Evolutionary conservation across 2,113 vertebrate genomes (phyloP), one percentile per base, ranked within the genome.

Genomic region (Lasiurus cinereus): DNA sequence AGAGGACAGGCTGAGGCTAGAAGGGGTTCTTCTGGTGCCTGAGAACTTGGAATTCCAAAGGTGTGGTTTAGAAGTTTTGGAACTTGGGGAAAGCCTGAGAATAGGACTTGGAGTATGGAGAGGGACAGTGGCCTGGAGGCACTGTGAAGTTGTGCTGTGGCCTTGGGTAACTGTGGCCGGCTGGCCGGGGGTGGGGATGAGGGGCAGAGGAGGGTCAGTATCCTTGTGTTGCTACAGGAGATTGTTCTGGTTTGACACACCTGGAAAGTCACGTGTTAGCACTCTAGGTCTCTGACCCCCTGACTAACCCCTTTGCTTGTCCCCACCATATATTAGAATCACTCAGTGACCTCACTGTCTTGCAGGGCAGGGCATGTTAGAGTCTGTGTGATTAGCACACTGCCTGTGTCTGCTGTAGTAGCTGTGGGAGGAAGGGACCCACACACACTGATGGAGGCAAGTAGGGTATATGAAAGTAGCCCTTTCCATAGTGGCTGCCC

Each of bases 381-480:
- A 2, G 33, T 31, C 73, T 46, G n/a, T 19, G 74, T 31, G 15
- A 10, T 24, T 0, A 3, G 76, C 13, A 16, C 5, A 0, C 24
- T 0, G 10, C 56, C 48, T 2, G 4, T 4, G 24, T 79, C 24
- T 77, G 67, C 56, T 22, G 16, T 27, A 33, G 69, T 46, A 21
- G n/a, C 76, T 36, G 56, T 13, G 6, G 21, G 14, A 66, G 1
- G n/a, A 33, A 8, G 5, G 3, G 29, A 3, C 27, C 3, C 12
- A 2, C 14, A 1, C 29, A 0, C 5, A 0, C 73, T 50, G n/a
- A 19, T 9, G 13, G 31, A 18, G 66, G n/a, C 15, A 33, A n/a
- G 66, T 16, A 33, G n/a, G 48, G 11, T 16, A 69, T 69, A 3
- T 4, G 48, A 1, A 52, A 31, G 15, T 13, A 24, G 24, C 36